These are phyloP conservation scores for Drosophila buzzatii DNA, from an alignment of 2,888 invertebrate genomes.

Conservation along the genomic window DNA sequence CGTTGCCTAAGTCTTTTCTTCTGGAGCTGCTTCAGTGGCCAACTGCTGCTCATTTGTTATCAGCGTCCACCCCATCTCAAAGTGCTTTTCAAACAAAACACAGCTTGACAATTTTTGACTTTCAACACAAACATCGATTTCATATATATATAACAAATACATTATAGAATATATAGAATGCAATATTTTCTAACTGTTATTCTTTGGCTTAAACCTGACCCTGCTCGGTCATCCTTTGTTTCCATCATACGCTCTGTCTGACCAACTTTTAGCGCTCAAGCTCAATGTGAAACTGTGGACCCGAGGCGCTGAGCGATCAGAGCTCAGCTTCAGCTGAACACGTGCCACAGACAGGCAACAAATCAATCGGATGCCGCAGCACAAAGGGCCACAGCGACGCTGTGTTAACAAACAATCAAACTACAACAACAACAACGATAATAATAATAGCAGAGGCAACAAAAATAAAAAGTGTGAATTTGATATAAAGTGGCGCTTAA, in stretches of 20 bases:
- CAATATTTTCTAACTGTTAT: slow-evolving; percentile 25
- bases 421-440: slow-evolving; percentile 13
- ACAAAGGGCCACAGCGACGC: slow-evolving; percentile 29
- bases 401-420: slow-evolving; percentile 29
- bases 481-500: slow-evolving; percentile 76
- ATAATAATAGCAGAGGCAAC: slow-evolving; percentile 6
- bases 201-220: slow-evolving; percentile 6
- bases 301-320: slow-evolving; percentile 1
- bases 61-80: not conserved
- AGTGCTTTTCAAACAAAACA: not conserved
- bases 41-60: not conserved
- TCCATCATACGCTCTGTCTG: slow-evolving; percentile 21
- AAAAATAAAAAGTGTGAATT: slow-evolving; percentile 54
- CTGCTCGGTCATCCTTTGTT: slow-evolving; percentile 20
- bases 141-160: not conserved
- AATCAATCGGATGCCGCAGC: slow-evolving; percentile 39
- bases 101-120: slow-evolving; percentile 1
- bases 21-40: slow-evolving; percentile 5
- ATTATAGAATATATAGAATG: not conserved
- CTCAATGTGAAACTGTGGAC: slow-evolving; percentile 7
- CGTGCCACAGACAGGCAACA: slow-evolving; percentile 54
- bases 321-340: slow-evolving; percentile 31
- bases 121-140: not conserved
- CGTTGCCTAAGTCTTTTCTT: slow-evolving; percentile 32
- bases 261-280: slow-evolving; percentile 35